These are phyloP conservation scores for Potamarius usumacintae DNA, from an alignment of 2,113 vertebrate genomes.

Conservation along the genomic window DNA sequence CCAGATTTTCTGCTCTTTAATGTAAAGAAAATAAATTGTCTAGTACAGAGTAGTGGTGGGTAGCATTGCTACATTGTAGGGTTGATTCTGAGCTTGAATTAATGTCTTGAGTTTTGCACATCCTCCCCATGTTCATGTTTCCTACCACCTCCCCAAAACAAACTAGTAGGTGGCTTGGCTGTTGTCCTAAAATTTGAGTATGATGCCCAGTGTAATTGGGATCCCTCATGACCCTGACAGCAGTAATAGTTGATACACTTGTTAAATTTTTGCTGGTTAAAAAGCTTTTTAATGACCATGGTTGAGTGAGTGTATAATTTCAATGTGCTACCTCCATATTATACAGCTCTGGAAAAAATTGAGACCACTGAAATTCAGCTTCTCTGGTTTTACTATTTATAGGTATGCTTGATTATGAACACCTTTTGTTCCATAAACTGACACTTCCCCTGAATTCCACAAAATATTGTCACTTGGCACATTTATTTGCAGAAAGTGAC, in stretches of 20 bases:
- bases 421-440: too few relatives aligned
- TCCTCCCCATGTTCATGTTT: not conserved
- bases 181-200: not conserved
- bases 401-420: too few relatives aligned
- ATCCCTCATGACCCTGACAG: not conserved
- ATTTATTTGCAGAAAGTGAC: too few relatives aligned
- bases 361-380: too few relatives aligned
- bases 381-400: too few relatives aligned
- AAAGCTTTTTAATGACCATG: not conserved
- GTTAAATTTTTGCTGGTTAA: not conserved
- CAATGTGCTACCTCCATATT: too few relatives aligned
- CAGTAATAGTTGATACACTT: not conserved
- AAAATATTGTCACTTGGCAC: too few relatives aligned
- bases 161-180: not conserved
- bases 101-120: not conserved
- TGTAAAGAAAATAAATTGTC: not conserved
- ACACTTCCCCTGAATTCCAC: too few relatives aligned
- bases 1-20: not conserved
- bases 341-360: too few relatives aligned
- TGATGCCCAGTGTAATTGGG: not conserved
- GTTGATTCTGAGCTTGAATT: too few relatives aligned
- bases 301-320: not conserved
- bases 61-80: not conserved
- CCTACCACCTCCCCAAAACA: not conserved
- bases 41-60: not conserved